phyloP scores from a whole-genome alignment of 2,888 invertebrate genomes.

The Aelia acuminata region DNA sequence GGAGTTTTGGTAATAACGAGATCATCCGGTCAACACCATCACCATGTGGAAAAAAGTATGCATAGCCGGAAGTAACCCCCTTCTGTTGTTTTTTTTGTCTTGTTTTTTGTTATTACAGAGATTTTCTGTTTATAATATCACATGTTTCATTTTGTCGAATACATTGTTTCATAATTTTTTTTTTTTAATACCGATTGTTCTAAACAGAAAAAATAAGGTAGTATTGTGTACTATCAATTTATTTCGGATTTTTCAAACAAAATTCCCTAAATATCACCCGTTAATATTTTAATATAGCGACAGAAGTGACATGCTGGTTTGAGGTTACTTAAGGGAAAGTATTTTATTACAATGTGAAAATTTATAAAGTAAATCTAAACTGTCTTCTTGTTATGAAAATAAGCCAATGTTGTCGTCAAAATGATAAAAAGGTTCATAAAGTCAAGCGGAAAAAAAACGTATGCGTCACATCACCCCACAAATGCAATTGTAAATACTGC shows the following conservation, averaged over 20 bases:
- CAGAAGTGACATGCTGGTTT: background rate
- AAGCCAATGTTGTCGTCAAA: background rate
- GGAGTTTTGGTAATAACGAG: too few species aligned
- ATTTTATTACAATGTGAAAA: background rate
- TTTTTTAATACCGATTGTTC: background rate
- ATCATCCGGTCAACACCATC: too few species aligned
- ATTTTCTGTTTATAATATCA: too few species aligned
- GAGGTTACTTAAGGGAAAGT: background rate
- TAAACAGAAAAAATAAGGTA: background rate
- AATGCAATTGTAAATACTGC: constrained; percentile 25
- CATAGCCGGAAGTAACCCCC: too few species aligned
- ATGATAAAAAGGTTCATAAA: background rate
- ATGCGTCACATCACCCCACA: background rate
- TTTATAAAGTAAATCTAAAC: background rate
- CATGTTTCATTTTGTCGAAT: background rate
- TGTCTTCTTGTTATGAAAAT: constrained; percentile 1
- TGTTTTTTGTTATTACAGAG: too few species aligned
- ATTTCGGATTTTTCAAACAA: background rate
- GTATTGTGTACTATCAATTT: background rate
- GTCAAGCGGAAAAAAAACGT: background rate
- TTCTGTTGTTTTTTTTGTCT: too few species aligned
- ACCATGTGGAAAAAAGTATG: too few species aligned
- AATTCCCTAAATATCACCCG: background rate
- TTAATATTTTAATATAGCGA: background rate
- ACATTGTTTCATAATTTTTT: background rate